These are phyloP conservation scores for Timema podura DNA, from an alignment of 2,888 invertebrate genomes.

Conservation along the genomic window DNA sequence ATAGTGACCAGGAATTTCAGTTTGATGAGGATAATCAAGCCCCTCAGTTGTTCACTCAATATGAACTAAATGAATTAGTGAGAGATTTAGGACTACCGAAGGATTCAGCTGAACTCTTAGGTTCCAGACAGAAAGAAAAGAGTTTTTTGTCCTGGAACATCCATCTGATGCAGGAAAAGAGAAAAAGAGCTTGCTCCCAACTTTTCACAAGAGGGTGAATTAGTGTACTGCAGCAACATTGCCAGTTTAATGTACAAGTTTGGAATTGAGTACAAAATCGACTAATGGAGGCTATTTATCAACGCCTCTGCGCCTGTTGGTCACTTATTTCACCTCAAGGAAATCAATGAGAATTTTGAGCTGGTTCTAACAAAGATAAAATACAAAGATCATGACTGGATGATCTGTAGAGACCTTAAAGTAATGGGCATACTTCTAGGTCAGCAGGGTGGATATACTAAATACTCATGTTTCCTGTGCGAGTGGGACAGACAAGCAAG, in stretches of 20 bases:
- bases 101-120: constrained; percentile 4
- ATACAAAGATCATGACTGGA: constrained; percentile 10
- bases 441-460: neutral
- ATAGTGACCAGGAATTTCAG: constrained; percentile 9
- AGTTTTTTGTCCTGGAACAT: neutral
- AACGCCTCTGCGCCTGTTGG: neutral
- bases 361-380: constrained; percentile 9
- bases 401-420: neutral
- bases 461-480: constrained; percentile 10
- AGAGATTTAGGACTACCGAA: neutral
- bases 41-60: constrained; percentile 10
- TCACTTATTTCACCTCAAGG: constrained; percentile 15
- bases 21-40: neutral
- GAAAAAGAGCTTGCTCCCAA: neutral
- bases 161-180: neutral
- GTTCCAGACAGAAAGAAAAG: constrained; percentile 1
- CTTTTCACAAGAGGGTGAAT: neutral
- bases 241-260: neutral
- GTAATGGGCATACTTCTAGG: neutral
- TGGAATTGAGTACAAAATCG: neutral
- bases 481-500: neutral
- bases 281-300: constrained; percentile 11
- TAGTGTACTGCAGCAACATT: neutral
- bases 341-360: constrained; percentile 8
- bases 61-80: neutral